These are phyloP conservation scores for Syngnathus floridae DNA, from an alignment of 2,113 vertebrate species.

Conservation along the genomic window DNA sequence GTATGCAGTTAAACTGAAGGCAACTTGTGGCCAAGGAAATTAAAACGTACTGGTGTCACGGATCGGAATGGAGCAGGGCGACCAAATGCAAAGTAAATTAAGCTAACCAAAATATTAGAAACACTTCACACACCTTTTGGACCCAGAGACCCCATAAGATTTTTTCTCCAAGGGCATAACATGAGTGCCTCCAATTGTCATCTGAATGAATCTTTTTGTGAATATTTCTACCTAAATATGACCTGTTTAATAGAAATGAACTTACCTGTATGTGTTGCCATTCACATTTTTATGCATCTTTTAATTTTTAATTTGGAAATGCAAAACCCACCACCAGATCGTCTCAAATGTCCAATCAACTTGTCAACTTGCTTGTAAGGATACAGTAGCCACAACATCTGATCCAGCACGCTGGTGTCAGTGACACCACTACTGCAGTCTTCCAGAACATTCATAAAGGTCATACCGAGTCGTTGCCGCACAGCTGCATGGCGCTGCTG, in stretches of 20 bases:
- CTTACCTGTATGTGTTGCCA: background rate
- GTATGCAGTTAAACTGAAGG: background rate
- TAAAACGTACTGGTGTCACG: background rate
- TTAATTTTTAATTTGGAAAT: conserved; percentile 43
- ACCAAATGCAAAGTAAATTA: background rate
- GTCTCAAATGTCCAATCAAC: conserved; percentile 46
- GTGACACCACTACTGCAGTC: background rate
- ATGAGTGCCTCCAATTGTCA: no score
- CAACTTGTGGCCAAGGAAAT: background rate
- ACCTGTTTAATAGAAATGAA: background rate
- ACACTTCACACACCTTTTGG: background rate
- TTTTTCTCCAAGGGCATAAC: no score
- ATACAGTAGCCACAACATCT: conserved; percentile 14
- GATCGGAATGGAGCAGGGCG: no score
- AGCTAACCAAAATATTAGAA: background rate
- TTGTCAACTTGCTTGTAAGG: background rate
- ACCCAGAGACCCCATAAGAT: no score
- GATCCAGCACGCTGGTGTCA: background rate
- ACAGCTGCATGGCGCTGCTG: conserved; percentile 87
- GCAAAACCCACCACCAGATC: conserved; percentile 7
- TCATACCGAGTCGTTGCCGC: conserved; percentile 82
- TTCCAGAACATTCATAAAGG: background rate
- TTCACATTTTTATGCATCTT: conserved; percentile 1
- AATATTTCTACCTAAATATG: no score
- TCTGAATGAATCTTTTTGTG: no score